A percentile compares a stretch with the other conserved stretches of the same genome.
Conservation (phyloP, 2,888 invertebrate species). For the Caenorhabditis japonica region DNA sequence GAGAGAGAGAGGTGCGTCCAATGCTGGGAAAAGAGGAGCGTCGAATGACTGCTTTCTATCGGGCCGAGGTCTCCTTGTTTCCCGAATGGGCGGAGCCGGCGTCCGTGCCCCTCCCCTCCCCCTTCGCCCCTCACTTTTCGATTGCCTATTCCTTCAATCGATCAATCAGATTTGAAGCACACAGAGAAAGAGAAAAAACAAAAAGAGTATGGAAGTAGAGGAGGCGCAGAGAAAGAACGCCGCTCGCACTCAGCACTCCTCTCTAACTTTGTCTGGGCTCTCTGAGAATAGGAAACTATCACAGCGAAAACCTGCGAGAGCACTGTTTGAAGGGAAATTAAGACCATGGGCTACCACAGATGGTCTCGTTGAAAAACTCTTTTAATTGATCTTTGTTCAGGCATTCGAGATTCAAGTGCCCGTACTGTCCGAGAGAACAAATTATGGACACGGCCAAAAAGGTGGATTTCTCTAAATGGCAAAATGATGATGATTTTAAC, state of each 20-base stretch:
- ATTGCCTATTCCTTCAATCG: constrained; percentile 56
- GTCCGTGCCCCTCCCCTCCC: constrained; percentile 44
- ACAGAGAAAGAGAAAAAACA: constrained; percentile 20
- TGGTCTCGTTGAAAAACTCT: background rate
- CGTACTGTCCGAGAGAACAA: constrained; percentile 97
- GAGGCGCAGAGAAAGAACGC: constrained; percentile 19
- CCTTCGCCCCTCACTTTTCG: constrained; percentile 15
- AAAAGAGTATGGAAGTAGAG: constrained; percentile 10
- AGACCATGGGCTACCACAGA: background rate
- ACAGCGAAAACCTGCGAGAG: background rate
- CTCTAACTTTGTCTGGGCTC: constrained; percentile 21
- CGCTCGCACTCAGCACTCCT: constrained; percentile 38
- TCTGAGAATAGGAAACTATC: constrained; percentile 17
- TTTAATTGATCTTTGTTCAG: constrained; percentile 53
- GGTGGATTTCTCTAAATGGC: constrained; percentile 17
- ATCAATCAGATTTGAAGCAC: constrained; percentile 57
- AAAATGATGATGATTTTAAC: background rate
- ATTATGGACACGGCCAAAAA: constrained; percentile 56
- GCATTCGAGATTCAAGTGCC: constrained; percentile 89
- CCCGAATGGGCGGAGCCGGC: constrained; percentile 46
- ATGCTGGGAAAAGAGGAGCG: constrained; percentile 38
- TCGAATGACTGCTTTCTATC: constrained; percentile 44
- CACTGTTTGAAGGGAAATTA: constrained; percentile 11
- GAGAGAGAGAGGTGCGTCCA: constrained; percentile 17
- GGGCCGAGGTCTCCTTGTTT: constrained; percentile 28